These are phyloP conservation scores for Thripadectes ignobilis DNA, from an alignment of 2,797 vertebrate species.

Conservation along the genomic window DNA sequence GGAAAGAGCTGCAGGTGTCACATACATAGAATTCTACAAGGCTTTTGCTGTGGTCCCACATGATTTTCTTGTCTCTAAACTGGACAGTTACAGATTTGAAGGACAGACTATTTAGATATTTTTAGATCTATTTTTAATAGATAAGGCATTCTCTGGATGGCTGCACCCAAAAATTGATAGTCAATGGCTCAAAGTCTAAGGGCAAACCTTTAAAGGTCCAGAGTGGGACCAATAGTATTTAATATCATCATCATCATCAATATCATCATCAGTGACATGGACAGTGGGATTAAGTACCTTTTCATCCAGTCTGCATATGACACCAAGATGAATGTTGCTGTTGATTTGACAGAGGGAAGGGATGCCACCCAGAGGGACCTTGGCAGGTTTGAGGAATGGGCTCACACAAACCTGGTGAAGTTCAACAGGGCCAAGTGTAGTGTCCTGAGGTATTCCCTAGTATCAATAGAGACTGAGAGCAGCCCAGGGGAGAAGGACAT, in stretches of 20 bases:
- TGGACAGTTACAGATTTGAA: background rate
- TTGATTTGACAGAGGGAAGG: background rate
- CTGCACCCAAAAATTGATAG: background rate
- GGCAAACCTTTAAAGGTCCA: background rate
- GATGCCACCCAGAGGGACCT: background rate
- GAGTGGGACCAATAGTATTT: background rate
- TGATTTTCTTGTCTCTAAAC: background rate
- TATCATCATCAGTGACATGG: background rate
- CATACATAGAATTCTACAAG: background rate
- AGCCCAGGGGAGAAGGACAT: background rate
- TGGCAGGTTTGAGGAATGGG: background rate
- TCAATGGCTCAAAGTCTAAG: background rate
- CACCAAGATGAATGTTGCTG: background rate
- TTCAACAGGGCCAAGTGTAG: background rate
- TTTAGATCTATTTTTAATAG: background rate
- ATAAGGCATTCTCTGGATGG: background rate
- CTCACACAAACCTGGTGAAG: background rate
- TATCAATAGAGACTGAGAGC: background rate
- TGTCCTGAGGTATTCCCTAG: background rate
- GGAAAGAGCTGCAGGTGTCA: background rate
- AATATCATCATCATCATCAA: background rate
- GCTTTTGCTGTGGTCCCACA: background rate
- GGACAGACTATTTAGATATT: background rate
- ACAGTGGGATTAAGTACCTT: background rate
- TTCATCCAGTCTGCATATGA: background rate